Evolutionary conservation across 2,888 invertebrate genomes (phyloP), one percentile per base, ranked within the genome.

Genomic region (Entomobrya multifasciata): DNA sequence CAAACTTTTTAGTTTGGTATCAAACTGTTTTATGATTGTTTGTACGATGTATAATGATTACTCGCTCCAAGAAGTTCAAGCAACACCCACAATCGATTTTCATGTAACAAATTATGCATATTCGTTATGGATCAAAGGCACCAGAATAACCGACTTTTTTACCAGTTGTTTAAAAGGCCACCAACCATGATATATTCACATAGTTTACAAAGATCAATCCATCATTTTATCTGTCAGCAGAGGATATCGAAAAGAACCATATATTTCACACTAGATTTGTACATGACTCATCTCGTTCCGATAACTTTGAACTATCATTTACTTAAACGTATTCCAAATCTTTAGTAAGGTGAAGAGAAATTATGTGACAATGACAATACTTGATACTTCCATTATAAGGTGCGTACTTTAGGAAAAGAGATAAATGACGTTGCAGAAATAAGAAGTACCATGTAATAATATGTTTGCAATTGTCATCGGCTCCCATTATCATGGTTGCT

Each of bases 221-320:
- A 78, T 78, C 78, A 78, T 62, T n/a, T 25, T 30, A 47, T 47
- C 65, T 78, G 78, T 78, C 78, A 78, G 22, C 5, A 15, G 13
- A 30, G 13, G 17, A 57, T 25, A 20, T 57, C 13, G 22, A 22
- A 57, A n/a, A 22, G 15, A 17, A 25, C 11, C 10, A 20, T 57
- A 5, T 57, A n/a, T 57, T 57, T 20, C 57, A 52, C 25, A 57
- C 11, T 22, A 20, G 6, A 11, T 52, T 52, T 17, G 4, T n/a
- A 11, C n/a, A 20, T 11, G 55, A 55, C 17, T 44, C 5, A 44
- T 36, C 36, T 6, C 36, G 8, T 36, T 36, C 8, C 44, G 44
- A 49, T 49, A 49, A 49, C 49, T 10, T n/a, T n/a, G 8, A n/a
- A 15, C 49, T 49, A n/a, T 13, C 49, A 49, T 49, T 13, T 49